These are phyloP conservation scores for Athalia circularis DNA, from an alignment of 2,888 invertebrate species.

Conservation along the genomic window DNA sequence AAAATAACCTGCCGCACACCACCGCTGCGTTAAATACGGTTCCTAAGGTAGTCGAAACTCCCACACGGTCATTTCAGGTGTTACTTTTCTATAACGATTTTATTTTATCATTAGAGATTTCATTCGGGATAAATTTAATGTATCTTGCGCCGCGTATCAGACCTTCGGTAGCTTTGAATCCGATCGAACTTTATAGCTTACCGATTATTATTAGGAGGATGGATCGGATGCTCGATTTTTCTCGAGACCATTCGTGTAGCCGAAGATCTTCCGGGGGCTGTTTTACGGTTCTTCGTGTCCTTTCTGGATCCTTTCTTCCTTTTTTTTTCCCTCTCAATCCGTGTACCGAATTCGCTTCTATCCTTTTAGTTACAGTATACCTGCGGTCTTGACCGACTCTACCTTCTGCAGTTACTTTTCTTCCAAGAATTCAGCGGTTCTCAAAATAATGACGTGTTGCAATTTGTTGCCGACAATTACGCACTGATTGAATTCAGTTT, in stretches of 20 bases:
- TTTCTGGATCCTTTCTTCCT: not conserved
- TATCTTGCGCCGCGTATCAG: not conserved
- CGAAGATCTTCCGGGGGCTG: constrained; percentile 10
- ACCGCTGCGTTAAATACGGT: not conserved
- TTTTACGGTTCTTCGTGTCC: not conserved
- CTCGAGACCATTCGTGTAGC: constrained; percentile 10
- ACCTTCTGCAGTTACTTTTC: constrained; percentile 6
- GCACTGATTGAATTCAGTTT: too few species aligned
- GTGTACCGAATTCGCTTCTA: constrained; percentile 6
- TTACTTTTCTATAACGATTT: not conserved
- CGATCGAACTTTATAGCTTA: not conserved
- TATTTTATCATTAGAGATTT: not conserved
- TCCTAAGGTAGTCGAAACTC: not conserved
- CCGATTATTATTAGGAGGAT: not conserved
- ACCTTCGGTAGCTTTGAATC: constrained; percentile 8
- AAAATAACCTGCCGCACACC: too few species aligned
- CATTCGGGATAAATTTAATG: not conserved
- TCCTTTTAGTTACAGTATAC: constrained; percentile 5
- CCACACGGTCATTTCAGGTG: not conserved
- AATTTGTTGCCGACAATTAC: too few species aligned
- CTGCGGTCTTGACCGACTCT: not conserved
- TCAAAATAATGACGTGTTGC: constrained; percentile 25
- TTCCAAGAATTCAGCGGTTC: constrained; percentile 41
- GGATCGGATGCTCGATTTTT: constrained; percentile 28
- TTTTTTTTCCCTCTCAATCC: not conserved